These are phyloP conservation scores for Pachyuromys duprasi DNA, from an alignment of 2,797 vertebrate species.

Conservation along the genomic window DNA sequence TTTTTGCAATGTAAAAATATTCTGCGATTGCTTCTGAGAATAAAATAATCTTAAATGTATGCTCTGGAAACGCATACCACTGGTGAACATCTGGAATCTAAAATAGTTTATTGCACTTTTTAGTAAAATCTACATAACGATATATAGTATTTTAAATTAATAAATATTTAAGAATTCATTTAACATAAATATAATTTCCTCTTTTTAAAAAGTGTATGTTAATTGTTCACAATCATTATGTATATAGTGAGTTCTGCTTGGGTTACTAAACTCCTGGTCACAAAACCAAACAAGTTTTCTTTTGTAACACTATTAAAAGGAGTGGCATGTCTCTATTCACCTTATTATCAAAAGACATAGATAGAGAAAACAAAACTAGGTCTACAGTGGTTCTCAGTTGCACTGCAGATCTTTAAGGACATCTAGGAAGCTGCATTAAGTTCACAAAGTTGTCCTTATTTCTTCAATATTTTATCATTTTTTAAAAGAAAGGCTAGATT, in stretches of 20 bases:
- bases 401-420: not conserved
- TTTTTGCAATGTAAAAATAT: constrained; percentile 17
- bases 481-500: not conserved
- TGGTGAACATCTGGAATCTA: constrained; percentile 63
- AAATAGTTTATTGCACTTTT: not conserved
- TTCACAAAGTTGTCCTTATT: not conserved
- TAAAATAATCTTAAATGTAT: constrained; percentile 62
- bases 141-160: not conserved
- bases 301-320: not conserved
- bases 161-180: not conserved
- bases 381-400: not conserved
- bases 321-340: not conserved
- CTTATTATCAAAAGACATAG: not conserved
- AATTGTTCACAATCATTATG: not conserved
- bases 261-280: too few relatives aligned
- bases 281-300: too few relatives aligned
- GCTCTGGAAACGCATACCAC: not conserved
- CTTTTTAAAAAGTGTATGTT: not conserved
- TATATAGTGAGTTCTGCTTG: not conserved
- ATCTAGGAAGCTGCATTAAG: not conserved
- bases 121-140: not conserved
- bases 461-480: not conserved
- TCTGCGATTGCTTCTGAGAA: constrained; percentile 37
- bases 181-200: not conserved
- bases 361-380: not conserved